A percentile compares a stretch with the other conserved stretches of the same genome.
phyloP scores from a whole-genome alignment of 2,797 vertebrate species.

The Salarias fasciatus region DNA sequence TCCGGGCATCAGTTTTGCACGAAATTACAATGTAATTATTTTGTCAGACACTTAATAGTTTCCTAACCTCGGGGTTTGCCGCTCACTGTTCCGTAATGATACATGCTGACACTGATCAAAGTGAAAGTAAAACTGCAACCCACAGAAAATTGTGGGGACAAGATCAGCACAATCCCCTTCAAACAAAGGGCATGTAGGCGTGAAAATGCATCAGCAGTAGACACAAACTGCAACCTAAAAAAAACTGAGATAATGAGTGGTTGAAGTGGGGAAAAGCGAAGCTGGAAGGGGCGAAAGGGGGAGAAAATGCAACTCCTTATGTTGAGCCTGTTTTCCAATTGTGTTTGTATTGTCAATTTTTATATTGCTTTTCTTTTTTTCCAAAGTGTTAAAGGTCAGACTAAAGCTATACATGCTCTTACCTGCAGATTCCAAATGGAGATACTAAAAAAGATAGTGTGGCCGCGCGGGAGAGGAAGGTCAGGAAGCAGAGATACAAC shows the following conservation, averaged over 20 bases:
- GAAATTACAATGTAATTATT: constrained; percentile 72
- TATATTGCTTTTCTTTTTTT: constrained; percentile 11
- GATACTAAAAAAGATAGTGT: constrained; percentile 17
- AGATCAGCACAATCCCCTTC: constrained; percentile 65
- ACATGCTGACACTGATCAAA: constrained; percentile 74
- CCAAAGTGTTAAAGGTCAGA: constrained; percentile 4
- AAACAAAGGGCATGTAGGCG: constrained; percentile 65
- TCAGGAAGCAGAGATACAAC: background rate
- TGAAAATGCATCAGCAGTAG: constrained; percentile 53
- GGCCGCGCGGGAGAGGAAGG: constrained; percentile 27
- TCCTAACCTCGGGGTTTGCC: constrained; percentile 53
- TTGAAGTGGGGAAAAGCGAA: constrained; percentile 31
- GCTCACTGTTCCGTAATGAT: constrained; percentile 64
- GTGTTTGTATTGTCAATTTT: constrained; percentile 12
- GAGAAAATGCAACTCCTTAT: too few relatives aligned
- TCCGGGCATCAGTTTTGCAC: constrained; percentile 32
- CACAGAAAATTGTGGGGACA: constrained; percentile 62
- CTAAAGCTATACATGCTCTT: constrained; percentile 35
- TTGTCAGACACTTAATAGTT: constrained; percentile 69
- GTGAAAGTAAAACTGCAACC: constrained; percentile 73
- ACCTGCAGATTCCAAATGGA: constrained; percentile 30
- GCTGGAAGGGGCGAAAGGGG: too few relatives aligned
- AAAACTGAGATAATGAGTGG: constrained; percentile 4
- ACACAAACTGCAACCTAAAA: constrained; percentile 44
- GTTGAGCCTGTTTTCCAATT: background rate